These are phyloP conservation scores for Cebidichthys violaceus DNA, from an alignment of 2,113 vertebrate genomes.

Conservation along the genomic window DNA sequence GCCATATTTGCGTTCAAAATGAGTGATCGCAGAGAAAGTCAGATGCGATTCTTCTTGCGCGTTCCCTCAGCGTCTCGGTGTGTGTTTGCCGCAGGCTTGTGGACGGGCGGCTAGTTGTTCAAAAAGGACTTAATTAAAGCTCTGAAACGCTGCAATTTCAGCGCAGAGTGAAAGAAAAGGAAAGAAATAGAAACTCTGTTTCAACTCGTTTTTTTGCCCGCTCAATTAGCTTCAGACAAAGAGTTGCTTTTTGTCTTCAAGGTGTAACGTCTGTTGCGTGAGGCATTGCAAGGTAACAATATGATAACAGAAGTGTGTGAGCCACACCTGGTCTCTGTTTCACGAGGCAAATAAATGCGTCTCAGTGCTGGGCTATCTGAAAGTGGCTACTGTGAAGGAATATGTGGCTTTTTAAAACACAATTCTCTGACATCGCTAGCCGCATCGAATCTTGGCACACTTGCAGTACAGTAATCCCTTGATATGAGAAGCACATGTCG, in stretches of 20 bases:
- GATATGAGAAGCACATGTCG: not conserved
- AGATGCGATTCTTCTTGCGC: not conserved
- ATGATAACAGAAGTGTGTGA: not conserved
- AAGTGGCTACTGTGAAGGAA: not conserved
- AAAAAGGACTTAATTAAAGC: not conserved
- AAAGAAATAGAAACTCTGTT: not conserved
- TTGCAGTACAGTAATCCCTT: not conserved
- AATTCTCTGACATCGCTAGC: not conserved
- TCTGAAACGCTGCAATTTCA: conserved; percentile 20
- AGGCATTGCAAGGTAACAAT: not conserved
- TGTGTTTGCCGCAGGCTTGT: conserved; percentile 34
- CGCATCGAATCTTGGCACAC: not conserved
- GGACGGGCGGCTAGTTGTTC: conserved; percentile 23
- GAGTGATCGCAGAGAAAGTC: not conserved
- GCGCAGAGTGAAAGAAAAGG: not conserved
- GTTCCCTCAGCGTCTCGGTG: not conserved
- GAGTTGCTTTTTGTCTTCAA: not conserved
- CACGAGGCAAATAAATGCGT: not conserved
- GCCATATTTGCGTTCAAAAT: not conserved
- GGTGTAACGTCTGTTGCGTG: not conserved
- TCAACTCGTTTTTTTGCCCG: not conserved
- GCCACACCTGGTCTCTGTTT: not conserved
- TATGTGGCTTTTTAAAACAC: not conserved
- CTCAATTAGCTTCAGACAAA: conserved; percentile 19
- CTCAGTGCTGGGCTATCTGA: not conserved